Conservation (phyloP, 1,140 invertebrate species). For the Phymorhynchus buccinoides region DNA sequence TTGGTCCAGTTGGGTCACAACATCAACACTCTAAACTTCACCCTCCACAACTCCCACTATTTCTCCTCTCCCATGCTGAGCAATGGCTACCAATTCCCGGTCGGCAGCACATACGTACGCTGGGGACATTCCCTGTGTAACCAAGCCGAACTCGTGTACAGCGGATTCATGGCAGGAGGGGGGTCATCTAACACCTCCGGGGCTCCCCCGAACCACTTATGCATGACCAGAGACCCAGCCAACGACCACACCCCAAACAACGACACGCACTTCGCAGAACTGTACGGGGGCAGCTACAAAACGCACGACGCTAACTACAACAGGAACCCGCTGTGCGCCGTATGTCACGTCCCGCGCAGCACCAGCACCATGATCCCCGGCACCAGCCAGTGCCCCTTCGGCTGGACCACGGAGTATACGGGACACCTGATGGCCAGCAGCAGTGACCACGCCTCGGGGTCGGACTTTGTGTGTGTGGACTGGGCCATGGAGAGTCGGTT, state of each 20-base stretch:
- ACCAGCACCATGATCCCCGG: constrained; percentile 55
- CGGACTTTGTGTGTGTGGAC: constrained; percentile 49
- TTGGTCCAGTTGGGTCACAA: not conserved
- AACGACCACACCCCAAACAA: not conserved
- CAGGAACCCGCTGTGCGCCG: constrained; percentile 41
- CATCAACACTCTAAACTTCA: not conserved
- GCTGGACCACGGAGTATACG: constrained; percentile 53
- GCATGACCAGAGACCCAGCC: not conserved
- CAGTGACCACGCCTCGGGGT: constrained; percentile 5
- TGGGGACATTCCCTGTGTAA: not conserved
- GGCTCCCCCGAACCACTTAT: not conserved
- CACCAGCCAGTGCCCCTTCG: constrained; percentile 41
- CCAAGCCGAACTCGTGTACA: not conserved
- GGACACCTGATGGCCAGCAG: constrained; percentile 49
- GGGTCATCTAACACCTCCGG: not conserved
- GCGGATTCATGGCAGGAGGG: not conserved
- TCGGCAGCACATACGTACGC: not conserved
- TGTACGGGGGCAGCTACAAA: not conserved
- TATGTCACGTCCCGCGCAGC: constrained; percentile 38
- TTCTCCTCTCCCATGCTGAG: too few species aligned
- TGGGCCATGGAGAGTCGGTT: not conserved
- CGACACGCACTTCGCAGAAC: not conserved
- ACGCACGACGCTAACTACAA: constrained; percentile 8
- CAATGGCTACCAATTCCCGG: too few species aligned
- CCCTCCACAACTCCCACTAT: not conserved